These are phyloP conservation scores for Drosophila pectinifera DNA, from an alignment of 1,140 invertebrate genomes.

Conservation along the genomic window DNA sequence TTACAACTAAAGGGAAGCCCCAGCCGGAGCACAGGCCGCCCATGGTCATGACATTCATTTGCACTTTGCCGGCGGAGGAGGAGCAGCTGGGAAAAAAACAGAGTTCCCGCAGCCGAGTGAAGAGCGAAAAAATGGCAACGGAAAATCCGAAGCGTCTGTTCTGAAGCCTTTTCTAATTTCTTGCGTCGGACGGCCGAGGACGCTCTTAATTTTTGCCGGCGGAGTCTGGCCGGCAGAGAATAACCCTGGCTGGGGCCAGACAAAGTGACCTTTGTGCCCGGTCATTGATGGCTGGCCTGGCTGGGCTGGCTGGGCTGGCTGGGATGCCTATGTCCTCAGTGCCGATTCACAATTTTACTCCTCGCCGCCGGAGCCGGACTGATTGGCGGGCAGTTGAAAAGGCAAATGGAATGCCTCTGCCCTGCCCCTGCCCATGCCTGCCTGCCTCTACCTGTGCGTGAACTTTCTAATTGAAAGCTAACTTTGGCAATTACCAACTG, in stretches of 20 bases:
- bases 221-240: conserved; percentile 36
- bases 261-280: conserved; percentile 71
- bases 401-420: conserved; percentile 67
- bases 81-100: conserved; percentile 7
- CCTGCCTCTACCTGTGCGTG: conserved; percentile 47
- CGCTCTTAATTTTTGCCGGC: conserved; percentile 47
- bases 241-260: conserved; percentile 57
- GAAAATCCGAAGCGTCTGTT: conserved; percentile 54
- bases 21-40: conserved; percentile 2
- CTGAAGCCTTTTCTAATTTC: conserved; percentile 67
- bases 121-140: conserved; percentile 28
- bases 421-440: background rate
- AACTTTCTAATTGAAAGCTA: conserved; percentile 82
- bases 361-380: conserved; percentile 29
- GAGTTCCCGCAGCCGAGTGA: conserved; percentile 17
- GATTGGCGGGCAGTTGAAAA: conserved; percentile 60
- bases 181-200: conserved; percentile 32
- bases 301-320: conserved; percentile 2
- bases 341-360: conserved; percentile 24
- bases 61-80: conserved; percentile 40
- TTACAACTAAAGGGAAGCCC: conserved; percentile 16
- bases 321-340: conserved; percentile 6
- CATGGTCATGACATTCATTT: conserved; percentile 66
- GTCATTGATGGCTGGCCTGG: conserved; percentile 24
- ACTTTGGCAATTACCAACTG: conserved; percentile 78